Percentiles rank a stretch among this genome's conserved stretches.
phyloP scores from a whole-genome alignment of 2,888 invertebrate genomes.

The Acrocyrtus sp. region DNA sequence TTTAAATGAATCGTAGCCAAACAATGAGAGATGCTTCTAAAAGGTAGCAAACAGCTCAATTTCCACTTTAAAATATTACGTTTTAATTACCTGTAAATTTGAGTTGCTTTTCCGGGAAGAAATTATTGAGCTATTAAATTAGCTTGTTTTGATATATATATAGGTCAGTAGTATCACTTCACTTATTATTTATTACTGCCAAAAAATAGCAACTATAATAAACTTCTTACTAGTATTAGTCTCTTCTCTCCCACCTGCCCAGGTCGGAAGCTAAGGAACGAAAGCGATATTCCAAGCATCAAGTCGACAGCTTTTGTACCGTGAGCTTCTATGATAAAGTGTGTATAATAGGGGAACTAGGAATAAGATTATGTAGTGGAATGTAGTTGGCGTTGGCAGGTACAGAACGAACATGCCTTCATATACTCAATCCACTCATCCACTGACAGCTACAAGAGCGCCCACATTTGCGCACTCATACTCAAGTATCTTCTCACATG shows the following conservation, averaged over 20 bases:
- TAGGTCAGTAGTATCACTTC: neutral
- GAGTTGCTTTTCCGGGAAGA: conserved; percentile 1
- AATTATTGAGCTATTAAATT: neutral
- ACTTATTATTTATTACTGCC: neutral
- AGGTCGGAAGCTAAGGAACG: conserved; percentile 28
- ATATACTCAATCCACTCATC: neutral
- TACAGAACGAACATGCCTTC: too few species aligned
- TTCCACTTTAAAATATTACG: too few species aligned
- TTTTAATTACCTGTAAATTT: conserved; percentile 16
- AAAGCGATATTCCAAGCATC: conserved; percentile 22
- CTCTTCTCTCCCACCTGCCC: conserved; percentile 26
- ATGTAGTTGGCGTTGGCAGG: too few species aligned
- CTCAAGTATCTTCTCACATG: neutral
- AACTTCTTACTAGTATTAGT: too few species aligned
- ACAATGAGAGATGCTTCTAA: too few species aligned
- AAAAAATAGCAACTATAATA: neutral
- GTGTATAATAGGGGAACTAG: too few species aligned
- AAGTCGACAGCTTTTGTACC: conserved; percentile 25
- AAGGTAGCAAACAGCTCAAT: too few species aligned
- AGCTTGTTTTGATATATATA: neutral
- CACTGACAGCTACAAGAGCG: neutral
- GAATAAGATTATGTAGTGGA: neutral
- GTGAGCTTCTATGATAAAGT: too few species aligned
- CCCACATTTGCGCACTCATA: neutral
- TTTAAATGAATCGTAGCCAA: too few species aligned